Evolutionary conservation across 2,113 vertebrate species (phyloP).

Genomic region (Emberiza fucata): DNA sequence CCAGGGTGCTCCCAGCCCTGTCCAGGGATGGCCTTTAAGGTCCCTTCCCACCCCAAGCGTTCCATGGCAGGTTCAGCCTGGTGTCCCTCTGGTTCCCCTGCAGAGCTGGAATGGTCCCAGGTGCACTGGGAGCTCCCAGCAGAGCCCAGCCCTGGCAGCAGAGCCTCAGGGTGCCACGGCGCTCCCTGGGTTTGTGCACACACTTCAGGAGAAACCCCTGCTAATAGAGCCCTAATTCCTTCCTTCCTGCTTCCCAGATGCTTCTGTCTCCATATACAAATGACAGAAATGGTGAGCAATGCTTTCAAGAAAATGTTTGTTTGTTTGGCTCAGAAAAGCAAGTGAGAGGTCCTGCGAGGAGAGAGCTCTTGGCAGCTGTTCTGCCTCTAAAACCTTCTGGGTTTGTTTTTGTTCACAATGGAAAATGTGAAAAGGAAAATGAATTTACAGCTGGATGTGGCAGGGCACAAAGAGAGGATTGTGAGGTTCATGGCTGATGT

Average conservation of each 20-base stretch:
- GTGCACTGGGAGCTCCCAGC: background rate
- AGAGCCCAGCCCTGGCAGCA: background rate
- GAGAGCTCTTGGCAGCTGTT: background rate
- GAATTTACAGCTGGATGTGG: background rate
- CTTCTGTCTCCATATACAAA: background rate
- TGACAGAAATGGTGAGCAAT: background rate
- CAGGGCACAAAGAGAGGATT: background rate
- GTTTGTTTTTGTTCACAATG: background rate
- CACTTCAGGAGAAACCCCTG: slow-evolving; percentile 14
- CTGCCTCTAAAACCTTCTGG: background rate
- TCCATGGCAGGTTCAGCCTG: background rate
- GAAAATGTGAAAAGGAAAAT: background rate
- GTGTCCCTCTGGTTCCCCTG: background rate
- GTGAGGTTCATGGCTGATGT: background rate
- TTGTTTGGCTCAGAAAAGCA: background rate
- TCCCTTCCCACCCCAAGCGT: background rate
- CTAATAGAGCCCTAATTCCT: slow-evolving; percentile 39
- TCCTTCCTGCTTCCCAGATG: slow-evolving; percentile 51
- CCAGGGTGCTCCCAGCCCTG: background rate
- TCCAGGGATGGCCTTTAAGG: background rate
- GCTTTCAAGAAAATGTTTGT: background rate
- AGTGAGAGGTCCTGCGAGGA: background rate
- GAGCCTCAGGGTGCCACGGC: rapidly evolving
- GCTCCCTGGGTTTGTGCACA: background rate
- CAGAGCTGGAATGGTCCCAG: background rate